Evolutionary conservation across 2,888 invertebrate genomes (phyloP).

Genomic region (Ceriagrion tenellum): DNA sequence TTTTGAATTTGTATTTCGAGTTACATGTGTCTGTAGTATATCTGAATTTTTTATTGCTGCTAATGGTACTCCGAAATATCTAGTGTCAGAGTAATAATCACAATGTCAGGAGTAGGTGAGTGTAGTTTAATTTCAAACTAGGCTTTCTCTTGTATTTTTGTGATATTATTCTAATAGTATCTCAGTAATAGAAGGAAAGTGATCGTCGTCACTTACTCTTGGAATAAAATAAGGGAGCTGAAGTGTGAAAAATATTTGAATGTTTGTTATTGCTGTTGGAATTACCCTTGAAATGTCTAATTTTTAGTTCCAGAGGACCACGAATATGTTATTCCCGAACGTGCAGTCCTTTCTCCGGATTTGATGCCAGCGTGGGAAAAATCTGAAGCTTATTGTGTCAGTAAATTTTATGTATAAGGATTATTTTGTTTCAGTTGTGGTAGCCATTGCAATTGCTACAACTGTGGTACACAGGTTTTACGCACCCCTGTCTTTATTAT

Average conservation of each 20-base stretch:
- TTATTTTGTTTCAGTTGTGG: background rate
- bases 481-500: too few relatives aligned
- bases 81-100: background rate
- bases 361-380: slow-evolving; percentile 91
- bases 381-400: slow-evolving; percentile 90
- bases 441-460: too few relatives aligned
- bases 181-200: too few relatives aligned
- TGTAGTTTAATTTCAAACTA: too few relatives aligned
- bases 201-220: too few relatives aligned
- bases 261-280: background rate
- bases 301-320: slow-evolving; percentile 79
- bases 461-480: too few relatives aligned
- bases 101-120: slow-evolving; percentile 48
- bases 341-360: slow-evolving; percentile 82
- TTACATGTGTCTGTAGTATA: background rate
- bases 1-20: background rate
- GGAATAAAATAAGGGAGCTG: too few relatives aligned
- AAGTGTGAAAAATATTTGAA: too few relatives aligned
- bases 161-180: background rate
- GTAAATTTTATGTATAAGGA: slow-evolving; percentile 71
- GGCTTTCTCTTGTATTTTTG: background rate
- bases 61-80: too few relatives aligned
- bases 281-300: background rate
- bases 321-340: slow-evolving; percentile 83
- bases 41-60: too few relatives aligned